These are phyloP conservation scores for Zootermopsis nevadensis DNA, from an alignment of 2,888 invertebrate species.

Conservation along the genomic window DNA sequence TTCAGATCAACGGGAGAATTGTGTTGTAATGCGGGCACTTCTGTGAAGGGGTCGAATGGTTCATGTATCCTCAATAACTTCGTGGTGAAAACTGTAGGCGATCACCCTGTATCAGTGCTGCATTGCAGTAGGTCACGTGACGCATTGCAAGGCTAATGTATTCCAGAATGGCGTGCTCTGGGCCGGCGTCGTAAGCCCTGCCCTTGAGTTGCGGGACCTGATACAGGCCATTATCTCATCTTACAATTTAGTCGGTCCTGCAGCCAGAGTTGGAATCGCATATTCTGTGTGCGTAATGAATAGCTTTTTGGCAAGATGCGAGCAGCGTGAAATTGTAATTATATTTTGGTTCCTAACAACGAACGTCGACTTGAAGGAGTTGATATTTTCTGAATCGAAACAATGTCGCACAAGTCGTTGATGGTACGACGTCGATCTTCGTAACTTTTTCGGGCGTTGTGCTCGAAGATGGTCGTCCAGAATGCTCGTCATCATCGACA, in stretches of 20 bases:
- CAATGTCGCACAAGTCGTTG: too few species aligned
- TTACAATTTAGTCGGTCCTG: background rate
- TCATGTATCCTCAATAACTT: background rate
- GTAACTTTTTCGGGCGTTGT: too few species aligned
- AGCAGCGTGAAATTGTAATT: background rate
- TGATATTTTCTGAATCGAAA: too few species aligned
- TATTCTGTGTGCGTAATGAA: background rate
- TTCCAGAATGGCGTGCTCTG: background rate
- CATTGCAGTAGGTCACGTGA: slow-evolving; percentile 19
- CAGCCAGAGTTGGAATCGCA: background rate
- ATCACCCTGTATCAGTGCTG: background rate
- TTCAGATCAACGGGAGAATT: too few species aligned
- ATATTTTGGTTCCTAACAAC: background rate
- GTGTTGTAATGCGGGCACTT: too few species aligned
- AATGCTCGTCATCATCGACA: too few species aligned
- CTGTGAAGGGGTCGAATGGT: too few species aligned
- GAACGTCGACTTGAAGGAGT: too few species aligned
- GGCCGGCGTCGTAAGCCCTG: background rate
- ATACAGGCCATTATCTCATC: background rate
- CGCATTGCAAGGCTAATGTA: background rate
- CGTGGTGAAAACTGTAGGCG: background rate
- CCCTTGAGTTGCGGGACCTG: background rate
- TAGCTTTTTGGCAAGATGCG: background rate
- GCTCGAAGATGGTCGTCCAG: too few species aligned
- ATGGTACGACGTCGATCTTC: too few species aligned